A percentile compares a stretch with the other conserved stretches of the same genome.
Conservation (phyloP, 2,797 vertebrate species). For the Hylomyscus alleni region DNA sequence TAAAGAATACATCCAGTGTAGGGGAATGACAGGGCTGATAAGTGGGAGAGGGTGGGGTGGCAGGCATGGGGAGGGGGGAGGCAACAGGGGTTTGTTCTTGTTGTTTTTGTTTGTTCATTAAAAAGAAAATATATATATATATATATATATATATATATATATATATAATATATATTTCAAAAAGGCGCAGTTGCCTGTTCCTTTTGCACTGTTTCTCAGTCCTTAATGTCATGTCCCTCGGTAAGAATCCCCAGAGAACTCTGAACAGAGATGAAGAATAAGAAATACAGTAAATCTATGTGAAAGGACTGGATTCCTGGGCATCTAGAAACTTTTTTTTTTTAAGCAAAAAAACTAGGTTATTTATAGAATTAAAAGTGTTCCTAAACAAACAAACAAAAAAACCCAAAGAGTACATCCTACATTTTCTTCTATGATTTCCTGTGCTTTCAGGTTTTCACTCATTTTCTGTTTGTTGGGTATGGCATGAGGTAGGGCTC, state of each 20-base stretch:
- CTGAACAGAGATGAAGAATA: constrained; percentile 25
- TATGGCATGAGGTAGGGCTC: not conserved
- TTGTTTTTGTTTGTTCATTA: too few species aligned
- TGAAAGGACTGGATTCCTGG: constrained; percentile 46
- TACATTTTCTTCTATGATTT: constrained; percentile 50
- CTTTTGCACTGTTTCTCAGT: constrained; percentile 42
- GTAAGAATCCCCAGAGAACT: constrained; percentile 49
- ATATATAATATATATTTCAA: too few species aligned
- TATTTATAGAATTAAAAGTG: constrained; percentile 77
- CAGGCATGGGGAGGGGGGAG: too few species aligned
- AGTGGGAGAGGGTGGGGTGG: too few species aligned
- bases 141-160: too few species aligned
- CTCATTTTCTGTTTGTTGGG: constrained; percentile 21
- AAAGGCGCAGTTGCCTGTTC: not conserved
- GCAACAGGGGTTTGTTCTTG: too few species aligned
- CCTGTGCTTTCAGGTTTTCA: not conserved
- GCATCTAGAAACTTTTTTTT: constrained; percentile 38
- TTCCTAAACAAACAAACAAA: constrained; percentile 47
- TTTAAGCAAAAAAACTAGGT: constrained; percentile 69
- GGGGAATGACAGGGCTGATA: too few species aligned
- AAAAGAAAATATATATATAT: too few species aligned
- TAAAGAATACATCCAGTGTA: too few species aligned
- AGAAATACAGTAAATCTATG: not conserved
- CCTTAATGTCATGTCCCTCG: not conserved
- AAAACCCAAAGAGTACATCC: not conserved